Evolutionary conservation across 2,113 vertebrate species (phyloP).

Genomic region (Scophthalmus maximus): DNA sequence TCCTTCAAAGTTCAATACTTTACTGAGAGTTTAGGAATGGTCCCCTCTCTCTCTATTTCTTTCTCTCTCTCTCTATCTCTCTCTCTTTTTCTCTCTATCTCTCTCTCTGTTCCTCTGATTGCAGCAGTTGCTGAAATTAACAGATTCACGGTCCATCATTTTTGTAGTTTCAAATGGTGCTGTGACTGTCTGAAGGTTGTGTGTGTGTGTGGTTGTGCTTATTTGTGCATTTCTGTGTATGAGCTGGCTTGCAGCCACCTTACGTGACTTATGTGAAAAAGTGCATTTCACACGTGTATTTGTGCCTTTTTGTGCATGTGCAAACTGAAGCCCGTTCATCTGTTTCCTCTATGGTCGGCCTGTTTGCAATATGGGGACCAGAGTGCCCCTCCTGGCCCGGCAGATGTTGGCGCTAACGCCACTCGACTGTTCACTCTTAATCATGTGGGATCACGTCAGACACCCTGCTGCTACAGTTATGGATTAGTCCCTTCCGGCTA

Average conservation of each 20-base stretch:
- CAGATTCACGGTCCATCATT: background rate
- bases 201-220: background rate
- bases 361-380: slow-evolving; percentile 40
- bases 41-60: too few species aligned
- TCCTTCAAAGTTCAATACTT: background rate
- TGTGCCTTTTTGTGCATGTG: background rate
- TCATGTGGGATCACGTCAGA: slow-evolving; percentile 59
- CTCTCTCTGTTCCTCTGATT: background rate
- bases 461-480: slow-evolving; percentile 66
- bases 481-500: slow-evolving; percentile 74
- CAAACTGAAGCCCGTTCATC: slow-evolving; percentile 32
- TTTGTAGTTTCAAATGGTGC: background rate
- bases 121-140: background rate
- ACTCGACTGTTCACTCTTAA: slow-evolving; percentile 66
- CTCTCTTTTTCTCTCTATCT: too few species aligned
- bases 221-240: too few species aligned
- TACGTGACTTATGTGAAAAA: slow-evolving; percentile 22
- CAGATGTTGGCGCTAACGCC: slow-evolving; percentile 64
- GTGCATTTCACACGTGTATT: slow-evolving; percentile 3
- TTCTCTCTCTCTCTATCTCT: too few species aligned
- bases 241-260: background rate
- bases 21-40: background rate
- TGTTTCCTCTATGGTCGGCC: slow-evolving; percentile 34
- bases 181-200: background rate
- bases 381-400: slow-evolving; percentile 45